Conservation (phyloP, 1,140 invertebrate species). For the Ridgeia piscesae region DNA sequence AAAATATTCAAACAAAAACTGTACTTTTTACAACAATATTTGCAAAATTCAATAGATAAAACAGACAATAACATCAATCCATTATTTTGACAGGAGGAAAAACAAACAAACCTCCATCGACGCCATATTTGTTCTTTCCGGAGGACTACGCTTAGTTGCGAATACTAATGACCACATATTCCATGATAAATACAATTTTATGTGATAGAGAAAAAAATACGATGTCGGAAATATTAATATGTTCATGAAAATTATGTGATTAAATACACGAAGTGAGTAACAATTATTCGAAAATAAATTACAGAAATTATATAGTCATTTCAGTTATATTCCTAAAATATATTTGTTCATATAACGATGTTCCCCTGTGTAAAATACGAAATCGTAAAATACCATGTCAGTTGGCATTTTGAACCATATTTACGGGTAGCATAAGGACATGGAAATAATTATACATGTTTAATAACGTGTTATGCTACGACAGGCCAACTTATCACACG, state of each 20-base stretch:
- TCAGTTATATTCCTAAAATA: background rate
- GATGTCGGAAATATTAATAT: background rate
- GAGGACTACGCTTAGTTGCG: background rate
- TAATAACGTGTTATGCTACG: too few species aligned
- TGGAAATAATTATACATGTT: too few species aligned
- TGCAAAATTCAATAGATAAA: background rate
- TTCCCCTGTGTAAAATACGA: too few species aligned
- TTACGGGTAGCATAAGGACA: too few species aligned
- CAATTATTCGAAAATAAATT: background rate
- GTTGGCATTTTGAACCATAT: too few species aligned
- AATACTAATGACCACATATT: background rate
- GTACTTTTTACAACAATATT: background rate
- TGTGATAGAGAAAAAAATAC: background rate
- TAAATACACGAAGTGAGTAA: background rate
- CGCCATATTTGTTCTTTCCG: conserved; percentile 42
- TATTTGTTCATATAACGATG: background rate
- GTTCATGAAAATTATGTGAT: background rate
- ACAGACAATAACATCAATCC: background rate
- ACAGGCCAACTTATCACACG: too few species aligned
- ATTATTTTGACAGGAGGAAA: conserved; percentile 15
- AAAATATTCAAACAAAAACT: background rate
- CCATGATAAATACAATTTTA: background rate
- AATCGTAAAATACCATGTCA: too few species aligned
- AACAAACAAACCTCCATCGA: conserved; percentile 48
- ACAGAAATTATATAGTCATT: background rate